These are phyloP conservation scores for Acronicta psi DNA, from an alignment of 2,888 invertebrate species.

Conservation along the genomic window DNA sequence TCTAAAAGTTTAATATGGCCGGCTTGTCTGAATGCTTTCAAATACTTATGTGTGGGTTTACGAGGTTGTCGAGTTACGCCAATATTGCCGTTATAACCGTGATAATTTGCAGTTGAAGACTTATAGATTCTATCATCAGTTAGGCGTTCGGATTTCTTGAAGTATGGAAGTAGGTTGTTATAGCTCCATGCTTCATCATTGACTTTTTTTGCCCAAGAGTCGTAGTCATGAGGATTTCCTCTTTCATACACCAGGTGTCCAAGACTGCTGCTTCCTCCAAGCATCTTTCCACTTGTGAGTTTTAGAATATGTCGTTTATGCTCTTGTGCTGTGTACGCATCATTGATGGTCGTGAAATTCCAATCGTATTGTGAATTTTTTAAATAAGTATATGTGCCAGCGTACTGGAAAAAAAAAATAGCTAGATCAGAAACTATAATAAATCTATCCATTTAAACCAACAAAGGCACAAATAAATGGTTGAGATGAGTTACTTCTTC, in stretches of 20 bases:
- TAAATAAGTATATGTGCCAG: constrained; percentile 6
- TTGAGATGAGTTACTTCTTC: no score
- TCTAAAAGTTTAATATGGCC: constrained; percentile 67
- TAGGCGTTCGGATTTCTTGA: constrained; percentile 64
- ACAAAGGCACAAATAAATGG: no score
- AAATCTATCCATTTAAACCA: no score
- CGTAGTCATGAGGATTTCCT: constrained; percentile 59
- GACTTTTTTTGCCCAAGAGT: constrained; percentile 57
- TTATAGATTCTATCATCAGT: constrained; percentile 51
- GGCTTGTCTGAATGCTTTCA: constrained; percentile 75
- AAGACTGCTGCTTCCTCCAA: constrained; percentile 67
- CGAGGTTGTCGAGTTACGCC: constrained; percentile 66
- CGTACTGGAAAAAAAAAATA: neutral
- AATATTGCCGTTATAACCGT: constrained; percentile 75
- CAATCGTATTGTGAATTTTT: constrained; percentile 33
- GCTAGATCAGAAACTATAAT: no score
- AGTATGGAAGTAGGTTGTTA: constrained; percentile 60
- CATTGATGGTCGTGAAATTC: constrained; percentile 60
- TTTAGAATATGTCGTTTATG: constrained; percentile 34
- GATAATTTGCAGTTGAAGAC: constrained; percentile 55
- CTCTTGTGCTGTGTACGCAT: constrained; percentile 48
- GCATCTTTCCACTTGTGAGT: constrained; percentile 61
- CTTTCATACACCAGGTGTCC: constrained; percentile 59
- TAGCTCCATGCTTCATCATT: constrained; percentile 61
- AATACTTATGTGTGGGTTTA: constrained; percentile 53